A percentile compares a stretch with the other conserved stretches of the same genome.
Evolutionary conservation across 2,797 vertebrate species (phyloP).

Genomic region (Ispidina picta): DNA sequence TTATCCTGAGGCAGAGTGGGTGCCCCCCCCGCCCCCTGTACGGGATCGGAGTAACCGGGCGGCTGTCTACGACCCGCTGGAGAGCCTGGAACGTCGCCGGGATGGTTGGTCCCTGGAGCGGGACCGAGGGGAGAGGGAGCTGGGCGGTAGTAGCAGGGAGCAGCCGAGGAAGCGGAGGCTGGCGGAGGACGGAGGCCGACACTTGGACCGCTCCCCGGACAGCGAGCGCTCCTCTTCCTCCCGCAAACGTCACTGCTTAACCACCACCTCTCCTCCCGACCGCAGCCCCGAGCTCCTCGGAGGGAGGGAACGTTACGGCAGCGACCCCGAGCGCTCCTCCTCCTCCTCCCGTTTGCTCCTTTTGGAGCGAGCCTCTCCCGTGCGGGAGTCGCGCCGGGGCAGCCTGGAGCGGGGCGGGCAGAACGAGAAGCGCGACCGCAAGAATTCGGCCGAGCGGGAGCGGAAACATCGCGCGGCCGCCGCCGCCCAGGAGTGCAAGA

Average conservation of each 20-base stretch:
- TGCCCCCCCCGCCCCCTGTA: conserved; percentile 86
- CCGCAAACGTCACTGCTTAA: conserved; percentile 85
- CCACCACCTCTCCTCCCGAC: conserved; percentile 80
- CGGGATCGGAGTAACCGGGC: conserved; percentile 89
- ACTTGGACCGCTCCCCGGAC: conserved; percentile 93
- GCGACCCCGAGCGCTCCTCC: conserved; percentile 86
- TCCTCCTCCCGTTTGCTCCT: conserved; percentile 80
- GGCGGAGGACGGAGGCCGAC: conserved; percentile 88
- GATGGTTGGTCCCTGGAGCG: conserved; percentile 95
- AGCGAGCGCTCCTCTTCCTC: conserved; percentile 86
- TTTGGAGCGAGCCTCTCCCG: conserved; percentile 86
- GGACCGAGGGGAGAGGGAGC: conserved; percentile 84
- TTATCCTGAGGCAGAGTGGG: conserved; percentile 91
- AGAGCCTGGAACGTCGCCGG: conserved; percentile 90
- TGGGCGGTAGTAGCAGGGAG: conserved; percentile 86
- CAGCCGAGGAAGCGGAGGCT: conserved; percentile 89
- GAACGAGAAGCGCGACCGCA: conserved; percentile 82
- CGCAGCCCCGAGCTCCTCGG: conserved; percentile 90
- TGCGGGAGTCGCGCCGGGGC: conserved; percentile 81
- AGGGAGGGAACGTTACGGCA: conserved; percentile 90
- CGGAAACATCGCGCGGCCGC: conserved; percentile 74
- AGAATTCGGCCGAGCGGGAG: conserved; percentile 77
- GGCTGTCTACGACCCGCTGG: conserved; percentile 89
- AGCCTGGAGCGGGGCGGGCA: conserved; percentile 84
- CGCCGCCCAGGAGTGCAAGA: conserved; percentile 80